These are phyloP conservation scores for Vidua chalybeata DNA, from an alignment of 2,113 vertebrate species.

Conservation along the genomic window DNA sequence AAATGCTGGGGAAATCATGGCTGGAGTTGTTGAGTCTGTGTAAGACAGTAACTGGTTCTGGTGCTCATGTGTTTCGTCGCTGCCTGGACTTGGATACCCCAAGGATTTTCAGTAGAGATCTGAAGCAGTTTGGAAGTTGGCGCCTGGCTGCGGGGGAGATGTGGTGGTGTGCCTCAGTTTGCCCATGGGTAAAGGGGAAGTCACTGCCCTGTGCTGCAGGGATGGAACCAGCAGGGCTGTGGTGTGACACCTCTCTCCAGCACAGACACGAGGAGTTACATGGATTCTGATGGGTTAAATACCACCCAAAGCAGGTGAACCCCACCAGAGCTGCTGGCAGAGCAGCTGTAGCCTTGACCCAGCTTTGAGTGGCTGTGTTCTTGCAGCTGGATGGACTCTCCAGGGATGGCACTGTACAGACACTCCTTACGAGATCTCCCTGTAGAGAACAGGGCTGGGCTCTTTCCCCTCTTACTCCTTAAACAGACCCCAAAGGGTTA, in stretches of 20 bases:
- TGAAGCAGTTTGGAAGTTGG: neutral
- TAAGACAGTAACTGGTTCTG: neutral
- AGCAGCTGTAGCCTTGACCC: neutral
- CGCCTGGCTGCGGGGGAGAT: neutral
- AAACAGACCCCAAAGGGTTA: neutral
- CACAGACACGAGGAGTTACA: rapidly evolving
- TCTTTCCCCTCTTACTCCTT: neutral
- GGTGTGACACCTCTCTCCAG: neutral
- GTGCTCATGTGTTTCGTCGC: rapidly evolving
- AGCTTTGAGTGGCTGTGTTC: neutral
- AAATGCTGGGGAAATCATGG: neutral
- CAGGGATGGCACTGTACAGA: neutral
- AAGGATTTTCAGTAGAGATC: neutral
- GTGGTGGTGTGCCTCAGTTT: neutral
- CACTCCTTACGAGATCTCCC: neutral
- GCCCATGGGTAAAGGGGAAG: neutral
- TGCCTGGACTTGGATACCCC: neutral
- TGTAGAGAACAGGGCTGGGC: neutral
- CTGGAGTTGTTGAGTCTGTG: rapidly evolving
- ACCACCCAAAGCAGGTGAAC: neutral
- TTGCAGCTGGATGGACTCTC: rapidly evolving
- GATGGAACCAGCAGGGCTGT: neutral
- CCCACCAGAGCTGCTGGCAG: neutral
- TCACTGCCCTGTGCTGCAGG: neutral
- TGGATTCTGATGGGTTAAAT: neutral